These are phyloP conservation scores for Drosophila robusta DNA, from an alignment of 2,888 invertebrate species.

Conservation along the genomic window DNA sequence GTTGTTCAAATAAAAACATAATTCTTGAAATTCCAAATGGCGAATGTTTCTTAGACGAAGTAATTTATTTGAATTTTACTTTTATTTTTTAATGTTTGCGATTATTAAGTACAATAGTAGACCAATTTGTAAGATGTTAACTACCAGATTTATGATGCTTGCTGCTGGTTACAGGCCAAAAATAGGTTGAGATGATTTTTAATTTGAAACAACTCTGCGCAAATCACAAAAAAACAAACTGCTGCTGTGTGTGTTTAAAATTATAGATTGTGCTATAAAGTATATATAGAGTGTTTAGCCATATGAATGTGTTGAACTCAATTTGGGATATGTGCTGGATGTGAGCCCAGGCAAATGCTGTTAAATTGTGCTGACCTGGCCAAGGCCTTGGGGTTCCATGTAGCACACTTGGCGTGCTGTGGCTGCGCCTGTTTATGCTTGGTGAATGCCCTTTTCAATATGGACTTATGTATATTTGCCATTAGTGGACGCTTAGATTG, in stretches of 20 bases:
- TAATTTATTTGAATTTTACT: too few relatives aligned
- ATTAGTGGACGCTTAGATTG: slow-evolving; percentile 33
- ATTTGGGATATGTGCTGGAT: background rate
- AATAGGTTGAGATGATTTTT: background rate
- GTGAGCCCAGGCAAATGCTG: slow-evolving; percentile 3
- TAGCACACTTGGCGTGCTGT: background rate
- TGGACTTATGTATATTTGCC: slow-evolving; percentile 42
- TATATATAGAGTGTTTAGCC: too few relatives aligned
- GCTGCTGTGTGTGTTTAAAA: too few relatives aligned
- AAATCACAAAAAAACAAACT: too few relatives aligned
- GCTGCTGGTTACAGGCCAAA: background rate
- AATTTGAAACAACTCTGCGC: background rate
- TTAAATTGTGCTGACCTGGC: slow-evolving; percentile 29
- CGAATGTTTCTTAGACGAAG: too few relatives aligned
- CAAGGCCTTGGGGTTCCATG: slow-evolving; percentile 12
- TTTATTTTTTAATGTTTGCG: too few relatives aligned
- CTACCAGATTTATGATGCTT: background rate
- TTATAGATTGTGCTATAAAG: too few relatives aligned
- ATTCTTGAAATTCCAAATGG: too few relatives aligned
- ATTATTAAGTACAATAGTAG: too few relatives aligned
- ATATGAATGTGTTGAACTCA: too few relatives aligned
- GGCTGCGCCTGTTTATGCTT: slow-evolving; percentile 7
- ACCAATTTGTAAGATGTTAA: too few relatives aligned
- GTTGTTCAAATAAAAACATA: too few relatives aligned
- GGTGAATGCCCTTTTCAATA: slow-evolving; percentile 23